Evolutionary conservation across 2,797 vertebrate genomes (phyloP).

Genomic region (Margarornis squamiger): DNA sequence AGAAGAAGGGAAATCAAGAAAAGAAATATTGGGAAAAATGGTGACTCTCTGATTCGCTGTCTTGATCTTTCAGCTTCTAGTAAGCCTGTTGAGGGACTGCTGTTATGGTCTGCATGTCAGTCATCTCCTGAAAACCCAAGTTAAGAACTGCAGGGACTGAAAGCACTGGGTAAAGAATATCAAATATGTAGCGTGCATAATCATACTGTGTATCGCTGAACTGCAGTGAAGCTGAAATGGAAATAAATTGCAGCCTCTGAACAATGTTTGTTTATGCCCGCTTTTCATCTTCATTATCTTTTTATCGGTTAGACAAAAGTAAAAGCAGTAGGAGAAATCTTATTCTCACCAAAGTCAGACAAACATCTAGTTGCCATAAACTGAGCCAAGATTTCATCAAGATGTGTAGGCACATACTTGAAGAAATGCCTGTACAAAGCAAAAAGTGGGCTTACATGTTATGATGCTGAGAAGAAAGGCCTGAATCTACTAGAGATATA

Average conservation of each 20-base stretch:
- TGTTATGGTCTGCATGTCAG: neutral
- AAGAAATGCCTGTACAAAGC: neutral
- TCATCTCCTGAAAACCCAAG: neutral
- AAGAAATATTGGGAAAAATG: neutral
- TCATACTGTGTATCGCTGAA: neutral
- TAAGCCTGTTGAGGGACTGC: neutral
- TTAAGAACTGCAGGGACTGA: neutral
- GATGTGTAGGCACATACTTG: neutral
- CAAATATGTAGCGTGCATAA: neutral
- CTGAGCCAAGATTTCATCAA: neutral
- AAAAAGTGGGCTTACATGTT: neutral
- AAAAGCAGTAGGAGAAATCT: neutral
- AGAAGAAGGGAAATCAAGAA: neutral
- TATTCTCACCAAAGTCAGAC: neutral
- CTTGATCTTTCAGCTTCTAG: neutral
- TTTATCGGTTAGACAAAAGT: neutral
- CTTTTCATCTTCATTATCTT: neutral
- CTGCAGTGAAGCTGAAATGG: neutral
- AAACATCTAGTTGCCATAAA: neutral
- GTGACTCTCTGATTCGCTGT: fast-evolving
- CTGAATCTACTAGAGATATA: neutral
- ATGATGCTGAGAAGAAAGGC: neutral
- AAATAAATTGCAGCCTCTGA: neutral
- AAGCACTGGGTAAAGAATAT: neutral
- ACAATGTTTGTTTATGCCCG: neutral